Evolutionary conservation across 2,888 invertebrate species (phyloP).

Genomic region (Caenorhabditis becei): DNA sequence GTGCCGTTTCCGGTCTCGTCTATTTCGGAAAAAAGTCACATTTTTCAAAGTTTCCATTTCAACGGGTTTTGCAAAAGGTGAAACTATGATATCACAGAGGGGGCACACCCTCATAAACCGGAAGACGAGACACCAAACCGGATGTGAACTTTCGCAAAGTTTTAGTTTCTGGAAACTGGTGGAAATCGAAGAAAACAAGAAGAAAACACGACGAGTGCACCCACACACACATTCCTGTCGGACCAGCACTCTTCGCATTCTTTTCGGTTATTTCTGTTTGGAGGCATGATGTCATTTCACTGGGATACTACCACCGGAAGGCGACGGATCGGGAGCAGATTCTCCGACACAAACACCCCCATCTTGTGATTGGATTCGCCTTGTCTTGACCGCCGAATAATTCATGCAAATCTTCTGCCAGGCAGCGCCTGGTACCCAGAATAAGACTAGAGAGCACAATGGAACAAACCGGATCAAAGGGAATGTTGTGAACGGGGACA

Average conservation of each 20-base stretch:
- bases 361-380: slow-evolving; percentile 1
- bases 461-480: not conserved
- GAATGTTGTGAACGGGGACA: not conserved
- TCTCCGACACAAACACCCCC: not conserved
- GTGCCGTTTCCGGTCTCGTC: not conserved
- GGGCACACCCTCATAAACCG: slow-evolving; percentile 3
- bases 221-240: no score
- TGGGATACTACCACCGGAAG: not conserved
- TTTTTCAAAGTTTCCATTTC: no score
- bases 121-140: not conserved
- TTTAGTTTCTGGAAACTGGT: not conserved
- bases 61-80: not conserved
- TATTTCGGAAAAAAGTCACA: no score
- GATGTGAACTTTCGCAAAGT: slow-evolving; percentile 15
- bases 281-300: slow-evolving; percentile 4
- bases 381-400: slow-evolving; percentile 3
- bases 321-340: not conserved
- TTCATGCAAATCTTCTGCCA: slow-evolving; percentile 14
- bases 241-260: not conserved
- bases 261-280: not conserved
- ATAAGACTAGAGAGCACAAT: not conserved
- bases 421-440: slow-evolving; percentile 10
- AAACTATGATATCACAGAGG: slow-evolving; percentile 11
- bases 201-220: not conserved
- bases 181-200: not conserved